phyloP scores from a whole-genome alignment of 1,140 invertebrate species.

The Cydia fagiglandana region DNA sequence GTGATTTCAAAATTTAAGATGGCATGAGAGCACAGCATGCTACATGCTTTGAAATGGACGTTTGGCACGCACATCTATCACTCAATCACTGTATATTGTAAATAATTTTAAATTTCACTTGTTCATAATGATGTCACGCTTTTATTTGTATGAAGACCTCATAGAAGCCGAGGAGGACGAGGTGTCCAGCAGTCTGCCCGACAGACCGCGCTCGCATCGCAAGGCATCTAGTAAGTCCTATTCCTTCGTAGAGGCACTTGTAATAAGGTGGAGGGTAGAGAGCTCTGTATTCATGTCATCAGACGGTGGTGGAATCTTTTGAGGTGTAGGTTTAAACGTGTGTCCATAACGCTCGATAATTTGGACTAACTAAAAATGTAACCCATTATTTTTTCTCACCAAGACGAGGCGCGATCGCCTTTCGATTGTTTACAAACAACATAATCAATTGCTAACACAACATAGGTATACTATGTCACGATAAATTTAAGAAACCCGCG shows the following conservation, averaged over 20 bases:
- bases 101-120: constrained; percentile 55
- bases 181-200: constrained; percentile 71
- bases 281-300: neutral
- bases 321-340: neutral
- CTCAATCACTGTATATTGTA: constrained; percentile 40
- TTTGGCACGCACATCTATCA: constrained; percentile 39
- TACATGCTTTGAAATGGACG: constrained; percentile 41
- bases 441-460: constrained; percentile 20
- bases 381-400: neutral
- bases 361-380: constrained; percentile 7
- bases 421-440: constrained; percentile 10
- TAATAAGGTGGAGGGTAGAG: constrained; percentile 36
- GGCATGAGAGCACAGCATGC: constrained; percentile 45
- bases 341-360: constrained; percentile 1
- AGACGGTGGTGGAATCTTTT: constrained; percentile 22
- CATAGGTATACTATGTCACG: no score
- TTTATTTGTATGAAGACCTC: constrained; percentile 71
- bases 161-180: constrained; percentile 79
- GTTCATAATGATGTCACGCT: constrained; percentile 61
- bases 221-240: constrained; percentile 79
- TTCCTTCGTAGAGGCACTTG: constrained; percentile 33
- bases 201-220: constrained; percentile 69
- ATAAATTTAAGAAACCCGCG: constrained; percentile 35
- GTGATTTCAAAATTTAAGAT: constrained; percentile 34
- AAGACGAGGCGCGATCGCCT: neutral